phyloP scores from a whole-genome alignment of 1,140 invertebrate species.

The Brachionus rubens region DNA sequence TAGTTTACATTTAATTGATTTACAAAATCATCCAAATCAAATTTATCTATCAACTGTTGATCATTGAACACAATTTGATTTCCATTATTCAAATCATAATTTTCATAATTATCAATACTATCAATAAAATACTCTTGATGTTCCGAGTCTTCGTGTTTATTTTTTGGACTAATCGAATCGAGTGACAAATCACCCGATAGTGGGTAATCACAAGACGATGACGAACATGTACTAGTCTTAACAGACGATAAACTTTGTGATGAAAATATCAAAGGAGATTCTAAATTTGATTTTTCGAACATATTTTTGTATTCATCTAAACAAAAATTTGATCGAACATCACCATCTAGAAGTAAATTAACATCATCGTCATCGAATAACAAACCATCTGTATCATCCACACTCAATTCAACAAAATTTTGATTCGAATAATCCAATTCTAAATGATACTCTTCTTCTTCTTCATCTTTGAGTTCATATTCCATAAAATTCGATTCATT shows the following conservation, averaged over 20 bases:
- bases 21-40: constrained; percentile 20
- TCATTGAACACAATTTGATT: not conserved
- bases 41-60: not conserved
- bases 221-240: not conserved
- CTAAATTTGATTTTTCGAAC: not conserved
- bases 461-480: constrained; percentile 28
- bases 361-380: constrained; percentile 38
- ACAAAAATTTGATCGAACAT: not conserved
- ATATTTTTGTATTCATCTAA: constrained; percentile 21
- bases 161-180: constrained; percentile 1
- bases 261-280: not conserved
- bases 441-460: constrained; percentile 37
- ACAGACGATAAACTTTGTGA: constrained; percentile 16
- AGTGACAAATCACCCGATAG: constrained; percentile 10
- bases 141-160: not conserved
- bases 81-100: not conserved
- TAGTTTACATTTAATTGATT: constrained; percentile 19
- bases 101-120: constrained; percentile 2
- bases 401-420: constrained; percentile 38
- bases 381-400: constrained; percentile 26
- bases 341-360: constrained; percentile 5
- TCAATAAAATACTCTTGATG: not conserved
- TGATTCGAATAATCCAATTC: constrained; percentile 15
- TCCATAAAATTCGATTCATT: constrained; percentile 10
- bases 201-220: not conserved